Evolutionary conservation across 1,140 invertebrate species (phyloP).

Genomic region (Acarapis woodi): DNA sequence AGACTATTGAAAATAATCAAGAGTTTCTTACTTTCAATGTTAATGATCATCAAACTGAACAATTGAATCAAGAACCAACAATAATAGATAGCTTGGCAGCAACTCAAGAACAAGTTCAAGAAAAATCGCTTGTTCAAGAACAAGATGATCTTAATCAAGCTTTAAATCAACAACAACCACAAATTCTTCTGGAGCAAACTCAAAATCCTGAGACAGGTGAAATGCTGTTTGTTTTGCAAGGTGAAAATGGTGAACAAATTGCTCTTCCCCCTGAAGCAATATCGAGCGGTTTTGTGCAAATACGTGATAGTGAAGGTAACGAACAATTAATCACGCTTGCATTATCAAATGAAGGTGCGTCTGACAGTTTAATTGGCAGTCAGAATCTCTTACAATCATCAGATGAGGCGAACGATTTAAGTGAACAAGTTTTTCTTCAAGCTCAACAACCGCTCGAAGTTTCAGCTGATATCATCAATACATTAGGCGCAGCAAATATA

Average conservation of each 20-base stretch:
- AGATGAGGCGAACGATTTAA: too few relatives aligned
- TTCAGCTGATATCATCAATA: background rate
- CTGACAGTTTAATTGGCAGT: background rate
- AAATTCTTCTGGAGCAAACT: conserved; percentile 4
- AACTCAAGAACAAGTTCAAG: too few relatives aligned
- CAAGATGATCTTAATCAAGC: too few relatives aligned
- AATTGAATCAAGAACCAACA: too few relatives aligned
- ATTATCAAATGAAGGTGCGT: background rate
- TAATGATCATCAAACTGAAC: too few relatives aligned
- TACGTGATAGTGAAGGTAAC: background rate
- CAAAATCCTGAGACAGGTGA: conserved; percentile 6
- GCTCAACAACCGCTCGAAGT: background rate
- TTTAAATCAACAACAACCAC: too few relatives aligned
- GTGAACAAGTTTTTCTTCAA: background rate
- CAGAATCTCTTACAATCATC: too few relatives aligned
- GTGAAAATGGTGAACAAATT: conserved; percentile 6
- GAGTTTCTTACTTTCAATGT: too few relatives aligned
- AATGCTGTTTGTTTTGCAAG: conserved; percentile 5
- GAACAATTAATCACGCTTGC: conserved; percentile 3
- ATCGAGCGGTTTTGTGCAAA: background rate
- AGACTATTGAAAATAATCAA: too few relatives aligned
- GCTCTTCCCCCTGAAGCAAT: conserved; percentile 4
- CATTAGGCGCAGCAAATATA: background rate
- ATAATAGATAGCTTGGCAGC: too few relatives aligned
- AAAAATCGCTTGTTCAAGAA: too few relatives aligned